These are phyloP conservation scores for Mohoua ochrocephala DNA, from an alignment of 2,113 vertebrate genomes.

Conservation along the genomic window DNA sequence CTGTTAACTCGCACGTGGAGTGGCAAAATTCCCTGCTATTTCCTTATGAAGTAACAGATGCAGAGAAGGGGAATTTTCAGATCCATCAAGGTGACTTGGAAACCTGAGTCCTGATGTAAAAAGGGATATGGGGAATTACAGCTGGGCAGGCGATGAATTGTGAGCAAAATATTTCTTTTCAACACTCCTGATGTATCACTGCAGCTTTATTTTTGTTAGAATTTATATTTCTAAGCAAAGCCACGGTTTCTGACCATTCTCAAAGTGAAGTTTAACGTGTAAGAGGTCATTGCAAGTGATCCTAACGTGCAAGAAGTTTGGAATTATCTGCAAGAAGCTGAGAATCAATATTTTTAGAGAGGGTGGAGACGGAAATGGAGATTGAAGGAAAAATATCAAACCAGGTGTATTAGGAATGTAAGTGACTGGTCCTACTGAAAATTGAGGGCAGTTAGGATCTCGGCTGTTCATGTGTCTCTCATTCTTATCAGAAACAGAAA, in stretches of 20 bases:
- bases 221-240: background rate
- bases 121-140: background rate
- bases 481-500: background rate
- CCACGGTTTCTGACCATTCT: background rate
- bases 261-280: background rate
- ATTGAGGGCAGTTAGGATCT: background rate
- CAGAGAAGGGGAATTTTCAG: background rate
- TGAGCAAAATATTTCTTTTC: background rate
- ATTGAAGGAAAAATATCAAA: background rate
- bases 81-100: background rate
- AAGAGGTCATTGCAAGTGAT: background rate
- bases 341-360: background rate
- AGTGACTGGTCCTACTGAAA: background rate
- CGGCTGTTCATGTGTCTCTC: background rate
- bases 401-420: background rate
- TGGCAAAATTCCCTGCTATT: background rate
- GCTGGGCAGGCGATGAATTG: background rate
- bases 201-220: background rate
- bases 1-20: background rate
- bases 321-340: background rate
- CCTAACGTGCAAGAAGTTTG: background rate
- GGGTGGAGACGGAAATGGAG: background rate
- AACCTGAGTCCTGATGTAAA: background rate
- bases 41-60: fast-evolving
- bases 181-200: fast-evolving